These are phyloP conservation scores for Dryoscopus gambensis DNA, from an alignment of 2,113 vertebrate genomes.

Conservation along the genomic window DNA sequence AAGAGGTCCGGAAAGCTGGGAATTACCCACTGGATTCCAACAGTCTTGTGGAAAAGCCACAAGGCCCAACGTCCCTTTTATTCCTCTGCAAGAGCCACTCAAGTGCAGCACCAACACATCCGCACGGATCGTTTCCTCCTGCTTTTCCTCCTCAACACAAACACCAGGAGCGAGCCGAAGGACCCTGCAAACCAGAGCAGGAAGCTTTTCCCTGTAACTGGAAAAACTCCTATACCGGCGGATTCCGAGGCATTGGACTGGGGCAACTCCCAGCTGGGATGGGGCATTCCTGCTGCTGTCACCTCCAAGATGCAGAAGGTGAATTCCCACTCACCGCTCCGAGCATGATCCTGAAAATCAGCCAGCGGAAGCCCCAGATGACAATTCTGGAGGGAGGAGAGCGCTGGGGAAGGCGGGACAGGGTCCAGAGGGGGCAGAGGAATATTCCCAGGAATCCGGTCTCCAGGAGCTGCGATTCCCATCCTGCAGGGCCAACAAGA, in stretches of 20 bases:
- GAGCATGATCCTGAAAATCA: conserved; percentile 97
- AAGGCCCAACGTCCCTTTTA: not conserved
- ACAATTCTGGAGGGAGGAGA: conserved; percentile 80
- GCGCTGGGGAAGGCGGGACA: conserved; percentile 74
- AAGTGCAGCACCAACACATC: not conserved
- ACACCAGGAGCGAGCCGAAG: not conserved
- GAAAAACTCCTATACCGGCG: not conserved
- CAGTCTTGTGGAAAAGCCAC: not conserved
- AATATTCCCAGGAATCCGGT: conserved; percentile 93
- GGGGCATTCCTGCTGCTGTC: not conserved
- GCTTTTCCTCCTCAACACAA: not conserved
- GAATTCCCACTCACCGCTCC: conserved; percentile 85
- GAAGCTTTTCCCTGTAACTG: not conserved
- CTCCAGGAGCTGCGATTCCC: conserved; percentile 95
- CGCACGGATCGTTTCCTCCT: not conserved
- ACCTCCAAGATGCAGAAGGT: fast-evolving
- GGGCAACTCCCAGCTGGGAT: not conserved
- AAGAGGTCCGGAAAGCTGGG: not conserved
- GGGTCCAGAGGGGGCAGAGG: conserved; percentile 87
- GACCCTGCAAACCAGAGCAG: not conserved
- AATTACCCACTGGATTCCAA: not conserved
- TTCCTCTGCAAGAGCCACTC: not conserved
- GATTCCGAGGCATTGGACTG: fast-evolving
- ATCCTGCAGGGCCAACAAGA: conserved; percentile 71
- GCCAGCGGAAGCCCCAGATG: conserved; percentile 94